Conservation (phyloP, 1,140 invertebrate species). For the Chironomus tepperi region DNA sequence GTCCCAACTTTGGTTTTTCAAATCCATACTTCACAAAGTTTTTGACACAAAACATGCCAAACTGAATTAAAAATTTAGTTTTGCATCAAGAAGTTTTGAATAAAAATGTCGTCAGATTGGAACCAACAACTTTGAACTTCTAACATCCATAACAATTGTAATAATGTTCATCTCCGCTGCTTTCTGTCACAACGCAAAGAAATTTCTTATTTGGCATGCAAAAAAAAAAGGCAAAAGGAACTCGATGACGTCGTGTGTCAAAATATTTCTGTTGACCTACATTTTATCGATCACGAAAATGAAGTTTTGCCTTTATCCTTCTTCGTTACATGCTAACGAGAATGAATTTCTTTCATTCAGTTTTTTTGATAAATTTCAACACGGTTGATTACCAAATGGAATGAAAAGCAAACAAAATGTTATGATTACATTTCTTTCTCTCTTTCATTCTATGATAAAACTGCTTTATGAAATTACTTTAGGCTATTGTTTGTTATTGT, state of each 20-base stretch:
- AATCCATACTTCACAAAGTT: too few species aligned
- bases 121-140: too few species aligned
- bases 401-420: conserved; percentile 9
- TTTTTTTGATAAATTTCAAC: conserved; percentile 7
- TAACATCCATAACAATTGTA: too few species aligned
- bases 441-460: neutral
- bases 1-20: too few species aligned
- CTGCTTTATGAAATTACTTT: neutral
- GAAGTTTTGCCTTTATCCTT: neutral
- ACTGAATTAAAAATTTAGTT: too few species aligned
- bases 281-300: conserved; percentile 20
- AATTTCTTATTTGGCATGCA: neutral
- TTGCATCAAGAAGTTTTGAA: too few species aligned
- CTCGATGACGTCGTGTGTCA: conserved; percentile 9
- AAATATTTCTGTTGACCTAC: conserved; percentile 18
- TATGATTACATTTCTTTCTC: neutral
- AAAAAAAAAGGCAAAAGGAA: conserved; percentile 4
- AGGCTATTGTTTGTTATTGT: too few species aligned
- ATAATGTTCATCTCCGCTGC: too few species aligned
- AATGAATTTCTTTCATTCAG: neutral
- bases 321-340: conserved; percentile 6
- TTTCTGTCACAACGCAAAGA: too few species aligned
- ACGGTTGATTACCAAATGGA: neutral
- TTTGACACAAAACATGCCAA: too few species aligned
- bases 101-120: too few species aligned